Evolutionary conservation across 2,113 vertebrate genomes (phyloP).

Genomic region (Taxidea taxus): DNA sequence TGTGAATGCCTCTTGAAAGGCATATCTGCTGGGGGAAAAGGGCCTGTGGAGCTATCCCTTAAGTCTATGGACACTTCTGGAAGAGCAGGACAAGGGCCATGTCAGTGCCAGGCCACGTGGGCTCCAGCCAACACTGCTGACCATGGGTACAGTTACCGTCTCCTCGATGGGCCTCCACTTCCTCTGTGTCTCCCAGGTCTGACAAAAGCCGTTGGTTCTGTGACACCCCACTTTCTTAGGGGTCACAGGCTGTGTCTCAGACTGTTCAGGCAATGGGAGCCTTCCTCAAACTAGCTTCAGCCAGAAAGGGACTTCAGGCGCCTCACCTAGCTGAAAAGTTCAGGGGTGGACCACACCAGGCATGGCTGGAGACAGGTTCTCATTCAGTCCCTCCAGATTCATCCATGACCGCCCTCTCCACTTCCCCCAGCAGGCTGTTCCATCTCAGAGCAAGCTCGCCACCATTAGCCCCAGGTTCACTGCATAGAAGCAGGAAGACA

Average conservation of each 20-base stretch:
- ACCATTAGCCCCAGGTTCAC: neutral
- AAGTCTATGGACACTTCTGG: neutral
- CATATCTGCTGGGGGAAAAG: neutral
- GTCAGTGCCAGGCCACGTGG: neutral
- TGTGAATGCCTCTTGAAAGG: neutral
- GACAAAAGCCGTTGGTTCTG: neutral
- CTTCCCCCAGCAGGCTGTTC: neutral
- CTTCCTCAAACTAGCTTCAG: neutral
- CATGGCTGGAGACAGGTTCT: neutral
- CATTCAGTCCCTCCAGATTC: neutral
- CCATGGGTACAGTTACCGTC: accelerated
- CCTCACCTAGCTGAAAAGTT: neutral
- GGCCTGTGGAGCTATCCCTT: no score
- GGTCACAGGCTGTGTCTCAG: neutral
- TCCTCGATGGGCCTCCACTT: neutral
- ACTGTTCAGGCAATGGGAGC: neutral
- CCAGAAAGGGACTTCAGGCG: neutral
- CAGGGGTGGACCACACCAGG: neutral
- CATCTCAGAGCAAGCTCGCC: neutral
- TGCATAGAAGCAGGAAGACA: neutral
- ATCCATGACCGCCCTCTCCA: accelerated
- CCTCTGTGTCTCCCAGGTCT: neutral
- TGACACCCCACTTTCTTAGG: neutral
- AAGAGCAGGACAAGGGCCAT: neutral
- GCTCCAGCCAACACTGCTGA: neutral